A percentile compares a stretch with the other conserved stretches of the same genome.
These are phyloP conservation scores for Eulemur rubriventer DNA, from an alignment of 2,797 vertebrate genomes.

Conservation along the genomic window DNA sequence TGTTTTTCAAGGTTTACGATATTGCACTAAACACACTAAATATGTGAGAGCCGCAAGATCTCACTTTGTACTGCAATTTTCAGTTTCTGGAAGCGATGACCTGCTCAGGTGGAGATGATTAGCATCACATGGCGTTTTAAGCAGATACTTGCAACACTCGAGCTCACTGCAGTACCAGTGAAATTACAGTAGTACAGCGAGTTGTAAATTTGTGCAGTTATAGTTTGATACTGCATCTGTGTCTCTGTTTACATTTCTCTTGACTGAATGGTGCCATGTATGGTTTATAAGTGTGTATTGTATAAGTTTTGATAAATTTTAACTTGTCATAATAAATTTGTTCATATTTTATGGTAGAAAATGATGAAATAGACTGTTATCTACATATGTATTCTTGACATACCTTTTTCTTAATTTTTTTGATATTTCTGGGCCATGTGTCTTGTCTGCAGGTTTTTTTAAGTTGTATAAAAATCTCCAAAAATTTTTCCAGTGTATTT, in stretches of 20 bases:
- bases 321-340: background rate
- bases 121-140: background rate
- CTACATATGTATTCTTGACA: background rate
- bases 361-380: background rate
- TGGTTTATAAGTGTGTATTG: background rate
- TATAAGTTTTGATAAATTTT: background rate
- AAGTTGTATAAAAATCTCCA: background rate
- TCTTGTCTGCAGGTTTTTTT: background rate
- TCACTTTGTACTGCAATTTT: background rate
- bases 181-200: background rate
- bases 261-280: background rate
- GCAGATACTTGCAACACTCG: background rate
- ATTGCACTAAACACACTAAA: background rate
- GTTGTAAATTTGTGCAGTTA: background rate
- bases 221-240: background rate
- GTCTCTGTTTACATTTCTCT: background rate
- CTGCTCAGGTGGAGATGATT: background rate
- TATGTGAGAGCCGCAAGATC: background rate
- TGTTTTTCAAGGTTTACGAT: background rate
- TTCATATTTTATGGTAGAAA: background rate
- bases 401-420: background rate
- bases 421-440: background rate
- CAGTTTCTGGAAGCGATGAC: background rate
- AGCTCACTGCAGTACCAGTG: background rate
- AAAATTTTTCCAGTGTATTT: background rate